A percentile compares a stretch with the other conserved stretches of the same genome.
These are phyloP conservation scores for Zonitis immaculata DNA, from an alignment of 2,888 invertebrate genomes.

Conservation along the genomic window DNA sequence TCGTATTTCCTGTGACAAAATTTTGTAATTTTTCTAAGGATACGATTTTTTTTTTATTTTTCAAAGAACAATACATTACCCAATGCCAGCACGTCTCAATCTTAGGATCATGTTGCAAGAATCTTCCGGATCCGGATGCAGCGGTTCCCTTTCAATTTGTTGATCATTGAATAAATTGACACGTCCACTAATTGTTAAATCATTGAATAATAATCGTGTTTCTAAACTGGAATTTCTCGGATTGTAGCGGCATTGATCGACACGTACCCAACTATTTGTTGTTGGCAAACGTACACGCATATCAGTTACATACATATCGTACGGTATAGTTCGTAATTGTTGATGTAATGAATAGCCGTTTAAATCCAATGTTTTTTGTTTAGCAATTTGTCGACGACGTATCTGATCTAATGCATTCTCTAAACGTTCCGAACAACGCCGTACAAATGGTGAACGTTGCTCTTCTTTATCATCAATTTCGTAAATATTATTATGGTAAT, in stretches of 20 bases:
- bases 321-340: conserved; percentile 58
- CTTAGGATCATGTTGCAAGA: conserved; percentile 75
- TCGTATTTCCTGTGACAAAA: background rate
- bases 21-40: background rate
- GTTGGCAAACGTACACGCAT: conserved; percentile 66
- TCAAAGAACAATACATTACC: conserved; percentile 40
- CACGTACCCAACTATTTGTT: conserved; percentile 62
- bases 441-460: conserved; percentile 33
- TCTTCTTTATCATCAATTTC: no score
- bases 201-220: conserved; percentile 72
- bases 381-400: conserved; percentile 55
- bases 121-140: conserved; percentile 42
- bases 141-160: conserved; percentile 48
- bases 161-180: conserved; percentile 57
- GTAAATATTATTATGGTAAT: conserved; percentile 24
- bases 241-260: conserved; percentile 72
- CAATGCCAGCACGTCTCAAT: conserved; percentile 72
- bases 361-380: conserved; percentile 52
- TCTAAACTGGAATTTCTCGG: conserved; percentile 69
- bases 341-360: conserved; percentile 63
- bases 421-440: conserved; percentile 59
- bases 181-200: conserved; percentile 72
- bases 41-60: conserved; percentile 4
- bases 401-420: conserved; percentile 65
- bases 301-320: conserved; percentile 66